Percentiles rank a stretch among this genome's conserved stretches.
phyloP scores from a whole-genome alignment of 2,113 vertebrate species.

The Falco punctatus region DNA sequence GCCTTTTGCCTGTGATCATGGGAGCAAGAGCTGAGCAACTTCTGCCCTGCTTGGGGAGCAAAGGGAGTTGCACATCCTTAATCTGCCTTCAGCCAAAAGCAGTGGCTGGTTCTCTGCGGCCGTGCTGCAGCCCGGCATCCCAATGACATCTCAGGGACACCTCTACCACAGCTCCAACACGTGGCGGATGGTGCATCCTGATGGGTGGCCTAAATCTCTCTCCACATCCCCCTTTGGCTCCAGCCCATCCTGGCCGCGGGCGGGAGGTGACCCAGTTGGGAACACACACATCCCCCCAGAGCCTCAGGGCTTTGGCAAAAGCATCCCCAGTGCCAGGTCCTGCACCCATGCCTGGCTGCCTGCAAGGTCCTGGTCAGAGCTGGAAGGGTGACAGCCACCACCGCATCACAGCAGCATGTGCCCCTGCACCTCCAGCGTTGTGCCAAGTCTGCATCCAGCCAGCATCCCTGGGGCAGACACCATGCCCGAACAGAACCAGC shows the following conservation, averaged over 20 bases:
- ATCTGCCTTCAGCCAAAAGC: background rate
- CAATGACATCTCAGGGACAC: background rate
- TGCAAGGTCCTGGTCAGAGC: background rate
- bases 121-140: background rate
- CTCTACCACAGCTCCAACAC: background rate
- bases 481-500: accelerated
- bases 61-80: background rate
- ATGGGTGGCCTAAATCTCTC: background rate
- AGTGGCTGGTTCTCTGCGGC: background rate
- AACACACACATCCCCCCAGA: background rate
- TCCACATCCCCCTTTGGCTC: background rate
- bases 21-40: background rate
- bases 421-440: accelerated
- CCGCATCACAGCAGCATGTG: accelerated
- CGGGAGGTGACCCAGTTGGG: background rate
- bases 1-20: accelerated
- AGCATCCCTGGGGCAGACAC: background rate
- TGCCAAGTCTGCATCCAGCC: background rate
- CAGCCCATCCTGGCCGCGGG: accelerated
- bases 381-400: background rate
- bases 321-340: background rate
- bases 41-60: background rate
- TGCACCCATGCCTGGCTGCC: background rate
- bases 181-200: background rate
- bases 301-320: background rate